Evolutionary conservation across 2,113 vertebrate genomes (phyloP).

Genomic region (Leuciscus idus): DNA sequence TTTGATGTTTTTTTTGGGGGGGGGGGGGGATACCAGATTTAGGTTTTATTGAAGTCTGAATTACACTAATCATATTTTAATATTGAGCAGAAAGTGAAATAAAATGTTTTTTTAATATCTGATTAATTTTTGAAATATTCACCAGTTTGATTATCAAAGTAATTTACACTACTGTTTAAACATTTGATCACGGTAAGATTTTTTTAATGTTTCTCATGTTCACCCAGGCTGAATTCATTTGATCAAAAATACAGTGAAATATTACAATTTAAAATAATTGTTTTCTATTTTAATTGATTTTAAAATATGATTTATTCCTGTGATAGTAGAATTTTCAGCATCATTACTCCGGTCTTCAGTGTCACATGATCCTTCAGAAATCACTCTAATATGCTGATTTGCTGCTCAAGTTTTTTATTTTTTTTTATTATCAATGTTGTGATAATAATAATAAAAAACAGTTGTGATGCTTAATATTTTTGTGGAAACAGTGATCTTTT

Average conservation of each 20-base stretch:
- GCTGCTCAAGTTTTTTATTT: not conserved
- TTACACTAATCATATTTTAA: not conserved
- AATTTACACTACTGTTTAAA: no score
- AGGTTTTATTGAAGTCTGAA: not conserved
- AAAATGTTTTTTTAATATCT: no score
- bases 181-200: no score
- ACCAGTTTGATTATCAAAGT: no score
- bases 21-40: not conserved
- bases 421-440: not conserved
- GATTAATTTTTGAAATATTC: no score
- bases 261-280: no score
- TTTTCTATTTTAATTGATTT: no score
- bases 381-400: not conserved
- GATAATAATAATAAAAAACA: not conserved
- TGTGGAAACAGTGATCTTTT: not conserved
- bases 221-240: no score
- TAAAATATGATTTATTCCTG: no score
- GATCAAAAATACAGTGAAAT: no score
- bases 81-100: not conserved
- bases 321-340: not conserved
- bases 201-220: no score
- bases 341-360: not conserved
- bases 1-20: not conserved
- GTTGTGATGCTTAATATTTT: not conserved
- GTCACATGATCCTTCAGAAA: not conserved